Conservation (phyloP, 1,140 invertebrate species). For the Dryas iulia region DNA sequence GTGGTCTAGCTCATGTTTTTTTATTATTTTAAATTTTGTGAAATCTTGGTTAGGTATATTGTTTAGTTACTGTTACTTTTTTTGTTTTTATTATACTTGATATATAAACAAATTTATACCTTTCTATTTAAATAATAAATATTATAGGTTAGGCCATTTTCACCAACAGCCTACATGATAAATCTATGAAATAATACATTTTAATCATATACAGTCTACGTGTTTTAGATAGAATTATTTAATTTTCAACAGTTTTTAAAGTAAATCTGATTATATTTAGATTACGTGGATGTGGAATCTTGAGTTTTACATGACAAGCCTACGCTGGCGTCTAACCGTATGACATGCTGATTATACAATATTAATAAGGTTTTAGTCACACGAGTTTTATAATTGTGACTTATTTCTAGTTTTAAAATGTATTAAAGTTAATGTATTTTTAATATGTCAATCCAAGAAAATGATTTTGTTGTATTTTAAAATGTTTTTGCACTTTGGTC, state of each 20-base stretch:
- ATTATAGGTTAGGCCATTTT: neutral
- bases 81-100: too few species aligned
- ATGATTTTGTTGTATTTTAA: too few species aligned
- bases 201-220: neutral
- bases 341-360: constrained; percentile 2
- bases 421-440: too few species aligned
- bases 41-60: too few species aligned
- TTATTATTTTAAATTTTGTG: neutral
- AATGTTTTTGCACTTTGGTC: too few species aligned
- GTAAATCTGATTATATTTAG: neutral
- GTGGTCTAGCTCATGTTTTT: neutral
- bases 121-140: neutral
- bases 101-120: too few species aligned
- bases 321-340: constrained; percentile 16
- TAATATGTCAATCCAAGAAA: too few species aligned
- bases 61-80: too few species aligned
- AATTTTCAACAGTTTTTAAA: neutral
- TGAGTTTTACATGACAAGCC: constrained; percentile 26
- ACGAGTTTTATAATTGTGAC: neutral
- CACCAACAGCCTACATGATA: neutral
- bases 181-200: neutral
- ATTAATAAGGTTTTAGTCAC: neutral
- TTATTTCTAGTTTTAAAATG: too few species aligned
- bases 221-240: neutral
- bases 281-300: neutral